Evolutionary conservation across 1,140 invertebrate species (phyloP).

Genomic region (Scaptomyza montana): DNA sequence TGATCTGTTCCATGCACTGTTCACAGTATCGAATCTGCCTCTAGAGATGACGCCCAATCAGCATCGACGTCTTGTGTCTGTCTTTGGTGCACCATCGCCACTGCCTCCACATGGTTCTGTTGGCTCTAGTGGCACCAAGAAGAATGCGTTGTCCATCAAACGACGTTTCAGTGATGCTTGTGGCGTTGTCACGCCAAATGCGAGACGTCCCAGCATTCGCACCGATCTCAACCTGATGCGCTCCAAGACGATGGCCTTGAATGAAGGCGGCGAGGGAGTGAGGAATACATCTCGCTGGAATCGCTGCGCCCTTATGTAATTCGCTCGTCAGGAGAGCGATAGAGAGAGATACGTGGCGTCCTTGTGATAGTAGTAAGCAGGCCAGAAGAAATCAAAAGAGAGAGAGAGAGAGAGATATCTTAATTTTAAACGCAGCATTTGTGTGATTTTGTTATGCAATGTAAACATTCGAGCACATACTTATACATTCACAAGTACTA

Average conservation of each 20-base stretch:
- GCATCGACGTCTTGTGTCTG: slow-evolving; percentile 89
- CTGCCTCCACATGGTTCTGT: slow-evolving; percentile 87
- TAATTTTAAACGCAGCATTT: slow-evolving; percentile 78
- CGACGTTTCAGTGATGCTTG: slow-evolving; percentile 92
- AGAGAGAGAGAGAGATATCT: slow-evolving; percentile 16
- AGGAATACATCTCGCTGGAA: slow-evolving; percentile 77
- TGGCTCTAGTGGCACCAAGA: slow-evolving; percentile 87
- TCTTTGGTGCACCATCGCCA: slow-evolving; percentile 89
- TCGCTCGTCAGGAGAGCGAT: not conserved
- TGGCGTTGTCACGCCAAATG: slow-evolving; percentile 93
- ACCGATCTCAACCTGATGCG: slow-evolving; percentile 94
- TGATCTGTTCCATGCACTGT: slow-evolving; percentile 92
- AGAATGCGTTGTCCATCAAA: slow-evolving; percentile 91
- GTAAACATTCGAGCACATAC: slow-evolving; percentile 51
- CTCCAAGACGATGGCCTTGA: slow-evolving; percentile 90
- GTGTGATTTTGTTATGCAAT: slow-evolving; percentile 75
- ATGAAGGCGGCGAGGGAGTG: slow-evolving; percentile 85
- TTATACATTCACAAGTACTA: not conserved
- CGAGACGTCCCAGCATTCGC: slow-evolving; percentile 91
- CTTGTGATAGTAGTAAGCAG: slow-evolving; percentile 70
- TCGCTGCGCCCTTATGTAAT: slow-evolving; percentile 73
- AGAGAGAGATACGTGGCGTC: slow-evolving; percentile 5
- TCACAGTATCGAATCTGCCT: slow-evolving; percentile 91
- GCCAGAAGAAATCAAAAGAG: not conserved
- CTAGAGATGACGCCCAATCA: slow-evolving; percentile 95